Percentiles rank a stretch among this genome's conserved stretches.
Conservation (phyloP, 2,888 invertebrate genomes). For the Plebejus anna region DNA sequence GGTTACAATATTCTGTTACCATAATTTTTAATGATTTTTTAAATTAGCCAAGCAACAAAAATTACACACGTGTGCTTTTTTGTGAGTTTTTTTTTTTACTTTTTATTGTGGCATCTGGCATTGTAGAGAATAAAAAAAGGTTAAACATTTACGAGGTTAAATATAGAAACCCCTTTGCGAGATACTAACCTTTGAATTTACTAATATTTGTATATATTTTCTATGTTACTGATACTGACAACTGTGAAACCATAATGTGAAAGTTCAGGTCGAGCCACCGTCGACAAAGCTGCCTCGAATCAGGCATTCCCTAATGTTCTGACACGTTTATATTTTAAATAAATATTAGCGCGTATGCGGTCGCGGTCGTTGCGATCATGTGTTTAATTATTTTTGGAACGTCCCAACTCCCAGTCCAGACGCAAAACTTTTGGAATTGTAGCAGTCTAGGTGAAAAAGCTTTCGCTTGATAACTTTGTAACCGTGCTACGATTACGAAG, state of each 20-base stretch:
- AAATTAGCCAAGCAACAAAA: neutral
- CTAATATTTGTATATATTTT: neutral
- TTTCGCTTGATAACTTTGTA: neutral
- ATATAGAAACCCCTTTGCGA: neutral
- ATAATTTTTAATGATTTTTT: slow-evolving; percentile 6
- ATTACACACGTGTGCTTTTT: neutral
- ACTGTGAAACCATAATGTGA: neutral
- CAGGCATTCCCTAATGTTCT: neutral
- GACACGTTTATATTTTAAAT: neutral
- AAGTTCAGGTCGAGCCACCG: neutral
- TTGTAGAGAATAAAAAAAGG: neutral
- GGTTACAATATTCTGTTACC: slow-evolving; percentile 1
- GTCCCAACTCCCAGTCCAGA: too few species aligned
- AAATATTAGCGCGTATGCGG: too few species aligned
- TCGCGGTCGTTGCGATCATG: too few species aligned
- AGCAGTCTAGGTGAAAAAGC: neutral
- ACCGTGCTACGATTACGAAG: too few species aligned
- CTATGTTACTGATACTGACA: neutral
- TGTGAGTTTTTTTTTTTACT: neutral
- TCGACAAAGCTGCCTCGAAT: too few species aligned
- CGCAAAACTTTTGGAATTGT: too few species aligned
- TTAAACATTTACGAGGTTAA: neutral
- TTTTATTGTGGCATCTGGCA: neutral
- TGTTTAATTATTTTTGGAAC: too few species aligned
- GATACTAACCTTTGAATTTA: neutral